These are phyloP conservation scores for Boleophthalmus pectinirostris DNA, from an alignment of 2,113 vertebrate genomes.

Conservation along the genomic window DNA sequence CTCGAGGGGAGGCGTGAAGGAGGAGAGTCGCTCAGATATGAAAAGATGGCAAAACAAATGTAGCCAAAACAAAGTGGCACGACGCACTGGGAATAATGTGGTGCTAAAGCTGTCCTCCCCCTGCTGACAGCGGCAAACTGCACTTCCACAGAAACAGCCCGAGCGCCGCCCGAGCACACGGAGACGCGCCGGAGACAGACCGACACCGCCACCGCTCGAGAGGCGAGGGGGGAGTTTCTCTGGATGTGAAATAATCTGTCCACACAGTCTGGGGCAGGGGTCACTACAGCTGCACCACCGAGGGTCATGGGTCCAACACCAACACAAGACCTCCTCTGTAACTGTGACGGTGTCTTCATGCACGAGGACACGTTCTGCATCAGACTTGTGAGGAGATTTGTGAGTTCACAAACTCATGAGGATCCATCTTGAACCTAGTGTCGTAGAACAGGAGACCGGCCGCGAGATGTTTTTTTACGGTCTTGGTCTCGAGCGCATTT, in stretches of 20 bases:
- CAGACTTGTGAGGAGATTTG: too few species aligned
- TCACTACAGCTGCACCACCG: not conserved
- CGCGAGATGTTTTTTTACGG: too few species aligned
- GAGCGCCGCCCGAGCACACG: slow-evolving; percentile 17
- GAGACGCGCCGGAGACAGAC: slow-evolving; percentile 2
- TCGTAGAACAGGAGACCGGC: too few species aligned
- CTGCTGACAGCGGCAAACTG: slow-evolving; percentile 52
- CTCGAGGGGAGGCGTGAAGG: slow-evolving; percentile 43
- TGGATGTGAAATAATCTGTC: not conserved
- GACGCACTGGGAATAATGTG: slow-evolving; percentile 46
- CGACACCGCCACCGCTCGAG: too few species aligned
- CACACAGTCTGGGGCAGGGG: too few species aligned
- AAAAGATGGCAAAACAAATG: slow-evolving; percentile 65
- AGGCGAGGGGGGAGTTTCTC: not conserved
- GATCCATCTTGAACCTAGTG: too few species aligned
- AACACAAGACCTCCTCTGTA: not conserved
- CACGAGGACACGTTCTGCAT: too few species aligned
- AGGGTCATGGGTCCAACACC: not conserved
- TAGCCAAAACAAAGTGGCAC: slow-evolving; percentile 61
- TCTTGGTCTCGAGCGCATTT: too few species aligned
- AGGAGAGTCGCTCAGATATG: slow-evolving; percentile 30
- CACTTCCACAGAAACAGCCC: slow-evolving; percentile 18
- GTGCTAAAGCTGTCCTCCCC: slow-evolving; percentile 38
- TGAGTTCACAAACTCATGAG: too few species aligned
- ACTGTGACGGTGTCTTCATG: too few species aligned